Percentiles rank a stretch among this genome's conserved stretches.
Evolutionary conservation across 2,888 invertebrate genomes (phyloP).

Genomic region (Ferdinandea cuprea): DNA sequence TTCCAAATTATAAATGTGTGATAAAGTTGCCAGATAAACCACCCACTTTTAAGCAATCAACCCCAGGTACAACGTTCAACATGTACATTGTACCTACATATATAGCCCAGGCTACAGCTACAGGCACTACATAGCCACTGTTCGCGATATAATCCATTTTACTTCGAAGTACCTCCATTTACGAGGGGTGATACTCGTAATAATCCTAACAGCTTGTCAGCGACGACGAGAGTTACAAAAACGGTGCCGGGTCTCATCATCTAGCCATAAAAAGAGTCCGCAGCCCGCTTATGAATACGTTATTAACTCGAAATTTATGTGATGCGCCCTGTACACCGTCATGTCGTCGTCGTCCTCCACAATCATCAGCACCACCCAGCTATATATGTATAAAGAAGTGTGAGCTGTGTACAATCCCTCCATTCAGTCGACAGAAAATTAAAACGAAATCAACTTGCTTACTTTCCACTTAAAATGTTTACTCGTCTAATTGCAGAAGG

Average conservation of each 20-base stretch:
- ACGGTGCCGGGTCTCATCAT: conserved; percentile 58
- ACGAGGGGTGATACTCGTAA: conserved; percentile 61
- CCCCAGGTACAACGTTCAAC: conserved; percentile 48
- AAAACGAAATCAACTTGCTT: conserved; percentile 75
- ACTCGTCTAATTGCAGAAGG: conserved; percentile 75
- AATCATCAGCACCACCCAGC: neutral
- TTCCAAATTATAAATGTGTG: conserved; percentile 74
- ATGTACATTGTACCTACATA: neutral
- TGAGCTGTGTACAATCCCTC: conserved; percentile 24
- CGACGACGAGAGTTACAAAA: conserved; percentile 47
- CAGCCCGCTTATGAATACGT: conserved; percentile 72
- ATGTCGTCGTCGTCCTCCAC: neutral
- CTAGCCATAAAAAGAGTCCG: conserved; percentile 69
- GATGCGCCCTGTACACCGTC: conserved; percentile 33
- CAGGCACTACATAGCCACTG: neutral
- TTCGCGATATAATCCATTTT: conserved; percentile 59
- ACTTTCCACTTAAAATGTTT: conserved; percentile 75
- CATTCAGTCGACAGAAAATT: conserved; percentile 66
- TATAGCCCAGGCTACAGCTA: no score
- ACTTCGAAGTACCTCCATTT: conserved; percentile 59
- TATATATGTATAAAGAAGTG: neutral
- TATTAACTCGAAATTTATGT: conserved; percentile 54
- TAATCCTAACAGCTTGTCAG: conserved; percentile 71
- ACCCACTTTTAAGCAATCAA: conserved; percentile 69
- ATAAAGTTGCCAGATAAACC: conserved; percentile 74